Evolutionary conservation across 2,888 invertebrate species (phyloP), one percentile per base, ranked within the genome.

Genomic region (Cerastoderma edule): DNA sequence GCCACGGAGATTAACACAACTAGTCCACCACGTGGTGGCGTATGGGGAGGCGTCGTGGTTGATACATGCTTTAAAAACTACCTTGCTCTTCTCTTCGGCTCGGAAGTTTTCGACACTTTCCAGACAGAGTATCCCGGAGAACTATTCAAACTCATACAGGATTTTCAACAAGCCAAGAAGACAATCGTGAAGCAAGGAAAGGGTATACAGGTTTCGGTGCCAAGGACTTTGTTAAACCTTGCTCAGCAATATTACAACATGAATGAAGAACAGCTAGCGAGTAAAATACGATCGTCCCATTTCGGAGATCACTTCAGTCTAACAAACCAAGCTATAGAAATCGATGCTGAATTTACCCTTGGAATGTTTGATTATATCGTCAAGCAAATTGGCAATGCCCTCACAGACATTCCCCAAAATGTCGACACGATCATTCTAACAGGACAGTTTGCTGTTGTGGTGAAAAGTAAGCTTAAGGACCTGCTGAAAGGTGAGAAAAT

Each of bases 351-450:
- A 16, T 67, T 64, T n/a, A 44, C 54, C 2, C 67, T 46, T 13
- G 75, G 72, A n/a, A 66, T 81, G 75, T 78, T 65, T 69, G 73
- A 73, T 16, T 81, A 75, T 44, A 68, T 68, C 10, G 64, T 68
- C 16, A 77, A 72, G 13, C 44, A 67, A 56, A 30, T 78, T 2
- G 56, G 57, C 28, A 56, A 13, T 13, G 67, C 65, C 10, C 39
- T 80, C 28, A 46, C 39, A n/a, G 67, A 63, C 24, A 44, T 48
- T 27, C 22, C 39, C 19, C 44, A 28, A 0, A 46, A 48, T n/a
- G 53, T 72, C n/a, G 35, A 70, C n/a, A 64, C 56, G 46, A 50
- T 81, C 16, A 27, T 81, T 10, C 48, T 78, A 27, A 71, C 73
- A 4, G 81, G 81, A 3, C 78, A 75, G 19, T 64, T 76, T 30